These are phyloP conservation scores for Botia almorhae DNA, from an alignment of 2,797 vertebrate genomes.

Conservation along the genomic window DNA sequence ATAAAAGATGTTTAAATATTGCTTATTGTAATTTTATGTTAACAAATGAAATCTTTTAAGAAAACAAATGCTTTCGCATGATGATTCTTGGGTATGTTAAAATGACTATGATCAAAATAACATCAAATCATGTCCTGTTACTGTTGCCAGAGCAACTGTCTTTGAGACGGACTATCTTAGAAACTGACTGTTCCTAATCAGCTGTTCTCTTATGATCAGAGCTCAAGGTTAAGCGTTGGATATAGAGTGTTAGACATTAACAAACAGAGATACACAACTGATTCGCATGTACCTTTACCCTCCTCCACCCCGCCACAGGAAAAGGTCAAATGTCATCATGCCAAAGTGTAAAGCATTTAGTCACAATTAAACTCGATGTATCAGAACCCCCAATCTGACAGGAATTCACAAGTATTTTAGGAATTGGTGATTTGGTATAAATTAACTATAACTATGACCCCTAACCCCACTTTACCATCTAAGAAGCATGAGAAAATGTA, in stretches of 20 bases:
- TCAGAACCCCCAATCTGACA: neutral
- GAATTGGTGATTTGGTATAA: neutral
- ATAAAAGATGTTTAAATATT: too few relatives aligned
- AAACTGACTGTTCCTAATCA: constrained; percentile 4
- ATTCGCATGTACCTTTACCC: neutral
- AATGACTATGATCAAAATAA: neutral
- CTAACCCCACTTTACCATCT: too few relatives aligned
- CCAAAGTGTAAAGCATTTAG: neutral
- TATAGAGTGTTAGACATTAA: constrained; percentile 54
- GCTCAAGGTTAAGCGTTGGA: constrained; percentile 26
- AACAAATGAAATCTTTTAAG: too few relatives aligned
- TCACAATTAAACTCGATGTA: neutral
- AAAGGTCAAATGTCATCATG: neutral
- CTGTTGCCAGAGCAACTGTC: neutral
- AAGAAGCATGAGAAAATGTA: too few relatives aligned
- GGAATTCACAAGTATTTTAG: too few relatives aligned
- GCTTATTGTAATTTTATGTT: too few relatives aligned
- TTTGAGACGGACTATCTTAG: neutral
- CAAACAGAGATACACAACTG: constrained; percentile 55
- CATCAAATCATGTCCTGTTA: neutral
- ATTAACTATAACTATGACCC: neutral
- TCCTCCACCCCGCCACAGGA: neutral
- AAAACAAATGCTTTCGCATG: neutral
- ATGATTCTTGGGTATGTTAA: neutral
- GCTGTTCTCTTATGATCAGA: constrained; percentile 18